Conservation (phyloP, 1,140 invertebrate genomes). For the Ips nitidus region DNA sequence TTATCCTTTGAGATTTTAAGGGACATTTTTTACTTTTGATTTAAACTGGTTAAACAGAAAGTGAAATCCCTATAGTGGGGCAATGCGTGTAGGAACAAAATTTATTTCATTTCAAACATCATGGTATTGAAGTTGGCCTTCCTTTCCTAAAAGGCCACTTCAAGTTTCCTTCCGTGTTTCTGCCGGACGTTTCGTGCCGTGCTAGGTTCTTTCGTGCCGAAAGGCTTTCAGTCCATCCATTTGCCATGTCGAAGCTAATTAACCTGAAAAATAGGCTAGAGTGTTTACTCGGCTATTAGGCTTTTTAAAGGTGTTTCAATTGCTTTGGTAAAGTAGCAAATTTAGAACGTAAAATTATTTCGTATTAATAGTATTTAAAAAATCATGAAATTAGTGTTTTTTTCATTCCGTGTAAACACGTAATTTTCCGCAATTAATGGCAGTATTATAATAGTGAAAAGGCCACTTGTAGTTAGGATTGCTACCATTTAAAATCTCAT, state of each 20-base stretch:
- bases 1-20: background rate
- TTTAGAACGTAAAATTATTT: background rate
- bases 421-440: too few species aligned
- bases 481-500: too few species aligned
- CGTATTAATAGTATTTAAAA: too few species aligned
- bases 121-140: slow-evolving; percentile 15
- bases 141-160: slow-evolving; percentile 32
- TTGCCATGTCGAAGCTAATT: slow-evolving; percentile 32
- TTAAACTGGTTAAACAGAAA: too few species aligned
- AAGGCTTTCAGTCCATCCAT: slow-evolving; percentile 25
- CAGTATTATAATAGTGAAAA: too few species aligned
- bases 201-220: slow-evolving; percentile 2
- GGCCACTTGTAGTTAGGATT: too few species aligned
- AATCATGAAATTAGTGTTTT: too few species aligned
- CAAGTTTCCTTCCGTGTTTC: slow-evolving; percentile 16
- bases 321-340: background rate
- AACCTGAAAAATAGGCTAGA: slow-evolving; percentile 13
- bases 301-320: slow-evolving; percentile 8
- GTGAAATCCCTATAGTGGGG: background rate
- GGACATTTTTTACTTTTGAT: background rate
- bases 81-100: slow-evolving; percentile 2
- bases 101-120: background rate
- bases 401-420: too few species aligned
- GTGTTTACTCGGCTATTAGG: slow-evolving; percentile 10
- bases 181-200: slow-evolving; percentile 27